phyloP scores from a whole-genome alignment of 2,888 invertebrate genomes.

The Griposia aprilina region DNA sequence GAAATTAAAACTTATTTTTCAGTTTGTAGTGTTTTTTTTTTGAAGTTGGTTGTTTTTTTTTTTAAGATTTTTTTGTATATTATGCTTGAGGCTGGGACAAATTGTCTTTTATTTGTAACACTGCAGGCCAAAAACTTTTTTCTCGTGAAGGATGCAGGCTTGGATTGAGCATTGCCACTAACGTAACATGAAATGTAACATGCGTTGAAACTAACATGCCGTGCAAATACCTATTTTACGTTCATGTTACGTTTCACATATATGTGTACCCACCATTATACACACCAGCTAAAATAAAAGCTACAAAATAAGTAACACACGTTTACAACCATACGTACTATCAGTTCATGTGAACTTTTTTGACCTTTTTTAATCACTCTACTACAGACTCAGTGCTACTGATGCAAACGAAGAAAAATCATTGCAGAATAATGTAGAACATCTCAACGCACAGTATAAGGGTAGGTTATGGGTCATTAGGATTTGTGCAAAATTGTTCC shows the following conservation, averaged over 20 bases:
- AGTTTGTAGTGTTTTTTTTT: too few relatives aligned
- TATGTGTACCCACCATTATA: neutral
- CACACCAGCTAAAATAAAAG: neutral
- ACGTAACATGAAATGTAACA: neutral
- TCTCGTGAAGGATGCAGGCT: neutral
- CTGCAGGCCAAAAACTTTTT: neutral
- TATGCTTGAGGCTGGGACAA: neutral
- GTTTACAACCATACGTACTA: neutral
- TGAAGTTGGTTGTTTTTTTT: too few relatives aligned
- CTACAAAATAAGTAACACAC: neutral
- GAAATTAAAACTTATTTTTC: too few relatives aligned
- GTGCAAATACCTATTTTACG: neutral
- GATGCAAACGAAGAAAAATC: neutral
- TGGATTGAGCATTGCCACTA: neutral
- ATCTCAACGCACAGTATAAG: neutral
- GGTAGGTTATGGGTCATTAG: neutral
- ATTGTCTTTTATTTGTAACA: neutral
- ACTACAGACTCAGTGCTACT: neutral
- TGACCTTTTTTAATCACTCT: neutral
- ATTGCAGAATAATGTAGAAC: neutral
- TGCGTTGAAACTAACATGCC: neutral
- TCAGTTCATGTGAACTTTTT: neutral
- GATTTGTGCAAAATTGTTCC: neutral
- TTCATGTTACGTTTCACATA: neutral
- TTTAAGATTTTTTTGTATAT: too few relatives aligned